Evolutionary conservation across 2,113 vertebrate species (phyloP).

Genomic region (Motacilla alba): DNA sequence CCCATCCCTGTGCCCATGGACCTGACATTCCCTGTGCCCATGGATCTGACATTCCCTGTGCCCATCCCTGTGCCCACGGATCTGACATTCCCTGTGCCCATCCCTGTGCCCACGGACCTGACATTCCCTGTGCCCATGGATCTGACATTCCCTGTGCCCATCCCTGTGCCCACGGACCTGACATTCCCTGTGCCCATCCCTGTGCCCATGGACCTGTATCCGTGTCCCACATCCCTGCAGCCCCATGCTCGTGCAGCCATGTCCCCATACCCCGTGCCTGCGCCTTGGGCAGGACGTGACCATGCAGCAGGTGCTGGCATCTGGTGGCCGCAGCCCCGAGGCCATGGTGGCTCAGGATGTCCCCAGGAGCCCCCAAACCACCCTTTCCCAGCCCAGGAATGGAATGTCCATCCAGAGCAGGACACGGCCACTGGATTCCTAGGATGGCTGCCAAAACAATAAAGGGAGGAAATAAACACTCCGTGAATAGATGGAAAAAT

Average conservation of each 20-base stretch:
- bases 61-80: too few species aligned
- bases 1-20: too few species aligned
- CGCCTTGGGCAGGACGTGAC: background rate
- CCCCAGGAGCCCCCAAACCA: background rate
- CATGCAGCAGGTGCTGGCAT: background rate
- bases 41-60: too few species aligned
- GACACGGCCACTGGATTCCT: accelerated
- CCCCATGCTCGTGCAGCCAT: background rate
- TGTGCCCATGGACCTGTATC: background rate
- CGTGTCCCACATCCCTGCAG: too few species aligned
- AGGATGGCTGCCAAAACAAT: background rate
- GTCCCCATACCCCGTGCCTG: background rate
- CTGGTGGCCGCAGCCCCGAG: accelerated
- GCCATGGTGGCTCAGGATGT: background rate
- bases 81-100: too few species aligned
- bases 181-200: accelerated
- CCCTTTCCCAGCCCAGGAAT: background rate
- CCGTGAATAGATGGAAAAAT: background rate
- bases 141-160: too few species aligned
- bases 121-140: too few species aligned
- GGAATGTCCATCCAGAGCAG: accelerated
- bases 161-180: background rate
- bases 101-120: background rate
- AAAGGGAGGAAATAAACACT: background rate
- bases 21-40: too few species aligned